Conservation (phyloP, 1,140 invertebrate species). For the Hyles euphorbiae region DNA sequence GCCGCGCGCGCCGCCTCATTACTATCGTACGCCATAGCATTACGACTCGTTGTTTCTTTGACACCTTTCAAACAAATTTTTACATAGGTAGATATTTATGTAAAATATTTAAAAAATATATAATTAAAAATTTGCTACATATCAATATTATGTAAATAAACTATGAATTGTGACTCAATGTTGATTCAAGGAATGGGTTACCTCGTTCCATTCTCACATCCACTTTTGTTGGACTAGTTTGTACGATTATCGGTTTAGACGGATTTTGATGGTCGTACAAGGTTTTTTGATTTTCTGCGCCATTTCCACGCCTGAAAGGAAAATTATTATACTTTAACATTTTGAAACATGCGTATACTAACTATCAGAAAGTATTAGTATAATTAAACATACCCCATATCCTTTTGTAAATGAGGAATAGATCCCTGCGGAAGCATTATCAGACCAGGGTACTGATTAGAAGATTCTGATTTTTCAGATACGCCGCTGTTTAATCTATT, state of each 20-base stretch:
- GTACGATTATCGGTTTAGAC: constrained; percentile 65
- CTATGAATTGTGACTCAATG: too few species aligned
- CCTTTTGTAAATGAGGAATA: constrained; percentile 52
- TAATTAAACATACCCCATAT: constrained; percentile 41
- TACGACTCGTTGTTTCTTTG: constrained; percentile 26
- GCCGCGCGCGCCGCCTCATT: constrained; percentile 45
- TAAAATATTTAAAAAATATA: background rate
- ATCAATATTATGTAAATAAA: too few species aligned
- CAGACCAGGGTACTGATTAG: constrained; percentile 49
- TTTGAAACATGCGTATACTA: too few species aligned
- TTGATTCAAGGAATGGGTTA: constrained; percentile 6
- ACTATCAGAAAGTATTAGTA: too few species aligned
- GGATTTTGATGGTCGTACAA: constrained; percentile 66
- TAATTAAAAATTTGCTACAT: too few species aligned
- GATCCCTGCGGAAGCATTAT: constrained; percentile 59
- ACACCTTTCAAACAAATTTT: too few species aligned
- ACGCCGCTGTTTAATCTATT: constrained; percentile 50
- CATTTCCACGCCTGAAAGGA: constrained; percentile 41
- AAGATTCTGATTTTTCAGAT: constrained; percentile 54
- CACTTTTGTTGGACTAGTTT: constrained; percentile 54
- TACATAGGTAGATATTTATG: too few species aligned
- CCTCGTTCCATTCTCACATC: constrained; percentile 60
- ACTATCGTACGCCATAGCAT: constrained; percentile 26
- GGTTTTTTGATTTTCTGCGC: constrained; percentile 52
- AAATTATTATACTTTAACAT: too few species aligned